phyloP scores from a whole-genome alignment of 2,888 invertebrate species.

The Lepidochrysops patricia region DNA sequence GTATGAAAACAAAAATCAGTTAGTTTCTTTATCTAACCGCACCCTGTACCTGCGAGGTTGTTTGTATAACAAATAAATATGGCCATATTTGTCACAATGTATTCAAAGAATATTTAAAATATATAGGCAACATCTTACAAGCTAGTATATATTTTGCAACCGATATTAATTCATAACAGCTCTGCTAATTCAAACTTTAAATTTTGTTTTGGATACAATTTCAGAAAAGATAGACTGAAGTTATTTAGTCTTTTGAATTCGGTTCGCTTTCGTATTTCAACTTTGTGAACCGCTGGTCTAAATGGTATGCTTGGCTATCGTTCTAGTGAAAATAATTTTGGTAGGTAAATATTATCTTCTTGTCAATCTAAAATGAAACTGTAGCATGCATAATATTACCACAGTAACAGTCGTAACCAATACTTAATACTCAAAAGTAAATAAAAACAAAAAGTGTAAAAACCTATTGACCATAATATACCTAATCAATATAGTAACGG shows the following conservation, averaged over 20 bases:
- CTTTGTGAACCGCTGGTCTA: no score
- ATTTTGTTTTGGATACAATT: background rate
- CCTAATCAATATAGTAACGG: background rate
- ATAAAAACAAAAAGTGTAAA: background rate
- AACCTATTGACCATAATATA: no score
- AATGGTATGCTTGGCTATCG: no score
- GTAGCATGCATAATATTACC: no score
- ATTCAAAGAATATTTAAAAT: background rate
- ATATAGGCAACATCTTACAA: background rate
- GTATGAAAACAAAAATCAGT: background rate
- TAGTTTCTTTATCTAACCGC: slow-evolving; percentile 30
- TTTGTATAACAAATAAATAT: slow-evolving; percentile 45
- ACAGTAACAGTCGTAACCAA: background rate
- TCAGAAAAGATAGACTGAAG: no score
- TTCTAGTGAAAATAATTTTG: no score
- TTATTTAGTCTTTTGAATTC: no score
- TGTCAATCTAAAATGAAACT: background rate
- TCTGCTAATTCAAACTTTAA: background rate
- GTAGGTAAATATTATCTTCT: no score
- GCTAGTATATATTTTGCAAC: background rate
- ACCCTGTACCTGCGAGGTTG: slow-evolving; percentile 53
- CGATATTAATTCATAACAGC: background rate
- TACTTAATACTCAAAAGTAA: background rate
- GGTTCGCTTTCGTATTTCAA: no score
- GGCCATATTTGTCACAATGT: slow-evolving; percentile 33